Conservation (phyloP, 2,888 invertebrate genomes). For the Gastracanthus pulcherrimus region DNA sequence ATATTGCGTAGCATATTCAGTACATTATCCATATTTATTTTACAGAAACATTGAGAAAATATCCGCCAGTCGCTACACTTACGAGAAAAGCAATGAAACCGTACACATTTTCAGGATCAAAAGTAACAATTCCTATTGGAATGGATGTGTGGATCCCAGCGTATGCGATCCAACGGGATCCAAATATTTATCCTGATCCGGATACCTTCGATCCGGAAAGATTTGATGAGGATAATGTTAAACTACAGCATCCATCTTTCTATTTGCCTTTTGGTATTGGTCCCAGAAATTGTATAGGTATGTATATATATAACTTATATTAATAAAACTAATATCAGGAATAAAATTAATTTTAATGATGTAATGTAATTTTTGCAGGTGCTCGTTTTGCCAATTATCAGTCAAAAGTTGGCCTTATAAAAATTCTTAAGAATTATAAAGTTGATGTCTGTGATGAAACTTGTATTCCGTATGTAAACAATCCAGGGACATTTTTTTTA, state of each 20-base stretch:
- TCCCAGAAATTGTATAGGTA: slow-evolving; percentile 66
- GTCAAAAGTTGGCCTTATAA: slow-evolving; percentile 73
- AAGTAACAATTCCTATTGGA: slow-evolving; percentile 61
- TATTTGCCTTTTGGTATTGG: slow-evolving; percentile 65
- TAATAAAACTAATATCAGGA: too few species aligned
- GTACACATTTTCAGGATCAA: slow-evolving; percentile 63
- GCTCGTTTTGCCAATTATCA: slow-evolving; percentile 69
- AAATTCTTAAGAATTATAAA: slow-evolving; percentile 70
- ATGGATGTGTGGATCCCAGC: slow-evolving; percentile 61
- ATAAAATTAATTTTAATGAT: too few species aligned
- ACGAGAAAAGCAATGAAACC: slow-evolving; percentile 55
- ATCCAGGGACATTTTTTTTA: slow-evolving; percentile 63
- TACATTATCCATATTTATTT: background rate
- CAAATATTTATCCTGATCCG: slow-evolving; percentile 64
- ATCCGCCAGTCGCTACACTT: slow-evolving; percentile 61
- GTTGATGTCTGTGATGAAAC: slow-evolving; percentile 71
- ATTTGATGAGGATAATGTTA: slow-evolving; percentile 58
- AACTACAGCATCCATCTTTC: slow-evolving; percentile 61
- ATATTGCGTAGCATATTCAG: background rate
- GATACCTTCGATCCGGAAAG: slow-evolving; percentile 65
- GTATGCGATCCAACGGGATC: slow-evolving; percentile 64
- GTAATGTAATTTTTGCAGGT: slow-evolving; percentile 59
- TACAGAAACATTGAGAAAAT: slow-evolving; percentile 66
- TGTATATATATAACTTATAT: too few species aligned
- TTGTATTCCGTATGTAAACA: slow-evolving; percentile 62